Percentiles rank a stretch among this genome's conserved stretches.
phyloP scores from a whole-genome alignment of 1,140 invertebrate species.

The Gryllus bimaculatus region DNA sequence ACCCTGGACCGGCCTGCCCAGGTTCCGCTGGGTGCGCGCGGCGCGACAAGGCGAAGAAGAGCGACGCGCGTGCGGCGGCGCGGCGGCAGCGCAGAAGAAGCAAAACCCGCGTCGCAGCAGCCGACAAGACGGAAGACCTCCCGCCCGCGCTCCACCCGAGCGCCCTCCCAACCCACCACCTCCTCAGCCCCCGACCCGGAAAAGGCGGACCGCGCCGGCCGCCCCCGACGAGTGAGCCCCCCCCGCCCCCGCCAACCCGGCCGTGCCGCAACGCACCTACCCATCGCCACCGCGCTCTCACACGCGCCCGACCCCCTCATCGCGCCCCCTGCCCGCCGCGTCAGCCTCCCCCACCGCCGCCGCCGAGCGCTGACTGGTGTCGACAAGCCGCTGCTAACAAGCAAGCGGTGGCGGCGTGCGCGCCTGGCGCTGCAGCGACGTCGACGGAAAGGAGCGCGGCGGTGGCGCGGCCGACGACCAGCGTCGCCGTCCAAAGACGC shows the following conservation, averaged over 20 bases:
- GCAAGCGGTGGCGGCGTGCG: not conserved
- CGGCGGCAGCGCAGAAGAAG: slow-evolving; percentile 29
- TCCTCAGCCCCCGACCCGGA: slow-evolving; percentile 33
- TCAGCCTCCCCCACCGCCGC: not conserved
- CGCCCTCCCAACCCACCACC: slow-evolving; percentile 56
- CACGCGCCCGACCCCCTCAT: not conserved
- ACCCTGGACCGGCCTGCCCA: slow-evolving; percentile 66
- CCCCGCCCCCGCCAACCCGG: slow-evolving; percentile 34
- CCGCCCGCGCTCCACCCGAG: slow-evolving; percentile 67
- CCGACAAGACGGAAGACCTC: slow-evolving; percentile 56
- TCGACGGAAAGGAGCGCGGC: not conserved
- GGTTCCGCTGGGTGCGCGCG: slow-evolving; percentile 60
- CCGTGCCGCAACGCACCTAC: slow-evolving; percentile 28
- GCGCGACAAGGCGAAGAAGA: slow-evolving; percentile 23
- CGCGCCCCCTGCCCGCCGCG: not conserved
- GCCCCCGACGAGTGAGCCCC: slow-evolving; percentile 29
- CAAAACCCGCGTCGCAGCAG: slow-evolving; percentile 39
- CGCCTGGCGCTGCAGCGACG: too few relatives aligned
- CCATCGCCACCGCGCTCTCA: not conserved
- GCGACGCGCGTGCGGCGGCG: not conserved
- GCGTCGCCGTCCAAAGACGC: slow-evolving; percentile 15
- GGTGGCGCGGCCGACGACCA: slow-evolving; percentile 32
- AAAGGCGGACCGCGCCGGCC: slow-evolving; percentile 20
- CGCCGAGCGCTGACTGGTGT: not conserved
- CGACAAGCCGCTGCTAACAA: not conserved